Evolutionary conservation across 2,113 vertebrate genomes (phyloP).

Genomic region (Sitta europaea): DNA sequence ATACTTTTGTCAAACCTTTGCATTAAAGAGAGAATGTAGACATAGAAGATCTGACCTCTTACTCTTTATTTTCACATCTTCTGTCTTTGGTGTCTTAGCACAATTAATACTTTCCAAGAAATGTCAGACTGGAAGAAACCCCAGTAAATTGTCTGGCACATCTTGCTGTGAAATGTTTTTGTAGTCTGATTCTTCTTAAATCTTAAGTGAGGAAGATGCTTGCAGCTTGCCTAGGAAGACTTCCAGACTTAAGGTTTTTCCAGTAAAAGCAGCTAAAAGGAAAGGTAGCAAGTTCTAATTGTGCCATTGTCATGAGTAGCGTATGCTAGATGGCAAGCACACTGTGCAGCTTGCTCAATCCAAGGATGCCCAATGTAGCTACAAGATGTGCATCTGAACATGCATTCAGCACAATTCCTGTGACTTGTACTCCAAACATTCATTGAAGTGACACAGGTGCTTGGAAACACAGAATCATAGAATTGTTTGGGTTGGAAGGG

Average conservation of each 20-base stretch:
- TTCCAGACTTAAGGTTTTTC: background rate
- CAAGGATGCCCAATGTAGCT: accelerated
- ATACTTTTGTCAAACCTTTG: background rate
- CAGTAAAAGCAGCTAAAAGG: background rate
- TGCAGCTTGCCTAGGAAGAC: background rate
- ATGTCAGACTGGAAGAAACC: background rate
- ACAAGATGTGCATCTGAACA: background rate
- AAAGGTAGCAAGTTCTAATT: background rate
- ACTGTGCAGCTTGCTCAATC: background rate
- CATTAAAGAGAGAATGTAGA: background rate
- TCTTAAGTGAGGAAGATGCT: background rate
- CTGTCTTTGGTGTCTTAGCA: background rate
- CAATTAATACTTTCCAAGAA: background rate
- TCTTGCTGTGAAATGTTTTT: background rate
- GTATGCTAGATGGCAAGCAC: background rate
- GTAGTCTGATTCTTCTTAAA: background rate
- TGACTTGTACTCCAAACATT: background rate
- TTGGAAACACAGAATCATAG: background rate
- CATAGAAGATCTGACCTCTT: background rate
- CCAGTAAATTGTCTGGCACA: background rate
- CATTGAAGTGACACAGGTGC: background rate
- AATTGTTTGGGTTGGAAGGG: background rate
- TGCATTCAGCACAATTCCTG: background rate
- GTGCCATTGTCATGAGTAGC: accelerated
- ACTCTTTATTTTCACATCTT: background rate